Evolutionary conservation across 2,797 vertebrate species (phyloP).

Genomic region (Hypotaenidia okinawae): DNA sequence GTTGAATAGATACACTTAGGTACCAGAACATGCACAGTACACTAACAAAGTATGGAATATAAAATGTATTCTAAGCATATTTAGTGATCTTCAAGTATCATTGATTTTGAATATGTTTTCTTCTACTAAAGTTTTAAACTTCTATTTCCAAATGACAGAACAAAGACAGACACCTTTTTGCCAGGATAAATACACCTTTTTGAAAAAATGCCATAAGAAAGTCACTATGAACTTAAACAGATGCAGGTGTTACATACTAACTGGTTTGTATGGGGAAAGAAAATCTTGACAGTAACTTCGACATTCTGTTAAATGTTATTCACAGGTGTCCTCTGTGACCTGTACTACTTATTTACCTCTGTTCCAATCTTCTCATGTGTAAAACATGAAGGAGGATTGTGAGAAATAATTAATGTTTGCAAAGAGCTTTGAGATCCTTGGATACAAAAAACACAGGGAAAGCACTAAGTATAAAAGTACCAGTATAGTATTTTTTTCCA

Average conservation of each 20-base stretch:
- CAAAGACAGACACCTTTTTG: background rate
- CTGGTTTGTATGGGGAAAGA: background rate
- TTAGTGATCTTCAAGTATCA: background rate
- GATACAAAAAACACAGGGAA: slow-evolving; percentile 18
- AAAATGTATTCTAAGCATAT: background rate
- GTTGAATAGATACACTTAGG: background rate
- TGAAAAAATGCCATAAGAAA: background rate
- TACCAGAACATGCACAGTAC: background rate
- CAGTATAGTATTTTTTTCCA: background rate
- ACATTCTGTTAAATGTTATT: slow-evolving; percentile 31
- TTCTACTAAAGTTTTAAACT: background rate
- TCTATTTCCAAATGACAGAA: background rate
- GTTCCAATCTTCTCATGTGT: slow-evolving; percentile 33
- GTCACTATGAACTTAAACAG: background rate
- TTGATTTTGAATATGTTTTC: background rate
- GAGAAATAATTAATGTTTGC: slow-evolving; percentile 62
- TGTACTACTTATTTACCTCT: slow-evolving; percentile 62
- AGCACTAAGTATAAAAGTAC: slow-evolving; percentile 1
- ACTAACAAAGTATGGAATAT: background rate
- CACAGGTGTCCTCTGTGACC: slow-evolving; percentile 64
- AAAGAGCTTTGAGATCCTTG: slow-evolving; percentile 53
- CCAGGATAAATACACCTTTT: background rate
- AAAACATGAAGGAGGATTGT: slow-evolving; percentile 48
- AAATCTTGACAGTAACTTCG: slow-evolving; percentile 25
- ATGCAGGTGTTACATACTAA: background rate